phyloP scores from a whole-genome alignment of 2,797 vertebrate genomes.

The Aselliscus stoliczkanus region DNA sequence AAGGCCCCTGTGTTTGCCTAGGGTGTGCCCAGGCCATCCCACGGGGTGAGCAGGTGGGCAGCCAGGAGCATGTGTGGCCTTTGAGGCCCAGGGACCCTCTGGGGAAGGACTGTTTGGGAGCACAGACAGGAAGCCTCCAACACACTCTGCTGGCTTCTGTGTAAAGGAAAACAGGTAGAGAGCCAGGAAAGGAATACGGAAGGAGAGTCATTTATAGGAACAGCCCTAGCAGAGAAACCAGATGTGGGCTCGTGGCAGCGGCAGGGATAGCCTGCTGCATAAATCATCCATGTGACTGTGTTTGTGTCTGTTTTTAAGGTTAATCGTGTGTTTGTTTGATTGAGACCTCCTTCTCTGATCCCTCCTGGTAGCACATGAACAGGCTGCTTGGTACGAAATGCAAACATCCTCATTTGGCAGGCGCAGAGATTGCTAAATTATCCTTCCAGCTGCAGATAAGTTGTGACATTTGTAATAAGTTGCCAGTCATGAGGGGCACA shows the following conservation, averaged over 20 bases:
- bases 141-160: constrained; percentile 23
- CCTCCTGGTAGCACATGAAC: constrained; percentile 46
- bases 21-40: background rate
- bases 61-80: constrained; percentile 1
- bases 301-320: constrained; percentile 62
- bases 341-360: constrained; percentile 25
- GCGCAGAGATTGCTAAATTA: constrained; percentile 50
- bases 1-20: constrained; percentile 51
- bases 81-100: background rate
- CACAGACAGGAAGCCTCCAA: constrained; percentile 5
- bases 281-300: constrained; percentile 40
- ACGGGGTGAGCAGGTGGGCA: background rate
- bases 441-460: constrained; percentile 68
- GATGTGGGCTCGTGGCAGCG: constrained; percentile 32
- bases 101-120: constrained; percentile 14
- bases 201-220: constrained; percentile 28
- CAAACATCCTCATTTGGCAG: constrained; percentile 63
- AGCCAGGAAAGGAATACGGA: constrained; percentile 42
- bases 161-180: constrained; percentile 39
- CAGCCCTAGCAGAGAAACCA: constrained; percentile 38
- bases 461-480: constrained; percentile 68
- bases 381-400: constrained; percentile 36
- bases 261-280: background rate
- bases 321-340: constrained; percentile 63
- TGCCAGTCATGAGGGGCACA: constrained; percentile 41